Percentiles rank a stretch among this genome's conserved stretches.
phyloP scores from a whole-genome alignment of 64 coral and sea anemone genomes.

The Catalaphyllia jardinei region DNA sequence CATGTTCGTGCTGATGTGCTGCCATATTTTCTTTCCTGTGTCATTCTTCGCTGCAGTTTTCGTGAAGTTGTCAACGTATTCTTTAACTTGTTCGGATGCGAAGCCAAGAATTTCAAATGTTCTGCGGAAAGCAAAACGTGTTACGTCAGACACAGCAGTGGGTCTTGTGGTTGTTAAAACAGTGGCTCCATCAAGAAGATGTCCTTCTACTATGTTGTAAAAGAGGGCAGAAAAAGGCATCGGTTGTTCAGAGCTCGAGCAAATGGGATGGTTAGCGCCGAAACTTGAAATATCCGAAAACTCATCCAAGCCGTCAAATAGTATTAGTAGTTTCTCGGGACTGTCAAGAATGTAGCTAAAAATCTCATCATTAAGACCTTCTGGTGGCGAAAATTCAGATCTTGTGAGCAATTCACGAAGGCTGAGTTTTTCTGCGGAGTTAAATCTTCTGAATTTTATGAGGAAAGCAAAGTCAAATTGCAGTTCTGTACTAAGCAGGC shows the following conservation, averaged over 20 bases:
- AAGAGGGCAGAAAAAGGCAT: background rate
- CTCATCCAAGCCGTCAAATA: conserved; percentile 73
- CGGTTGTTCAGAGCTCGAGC: no score
- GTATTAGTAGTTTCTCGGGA: conserved; percentile 33
- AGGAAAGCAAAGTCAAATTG: conserved; percentile 53
- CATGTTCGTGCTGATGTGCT: background rate
- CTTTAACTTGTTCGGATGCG: conserved; percentile 25
- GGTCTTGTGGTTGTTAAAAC: conserved; percentile 47
- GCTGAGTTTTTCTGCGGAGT: conserved; percentile 9
- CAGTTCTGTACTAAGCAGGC: background rate
- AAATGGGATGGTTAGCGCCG: no score
- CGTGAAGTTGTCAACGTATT: conserved; percentile 44
- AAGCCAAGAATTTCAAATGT: conserved; percentile 62
- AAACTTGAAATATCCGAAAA: background rate
- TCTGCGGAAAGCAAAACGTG: conserved; percentile 26
- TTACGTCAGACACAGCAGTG: conserved; percentile 8
- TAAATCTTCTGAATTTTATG: conserved; percentile 9
- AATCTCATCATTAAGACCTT: conserved; percentile 26
- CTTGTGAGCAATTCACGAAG: conserved; percentile 15
- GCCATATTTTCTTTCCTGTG: background rate
- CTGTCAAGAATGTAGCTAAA: conserved; percentile 41
- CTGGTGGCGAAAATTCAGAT: conserved; percentile 2
- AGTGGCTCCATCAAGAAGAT: conserved; percentile 22
- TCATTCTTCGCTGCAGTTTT: background rate
- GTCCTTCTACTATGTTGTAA: background rate